These are phyloP conservation scores for Neodon shergylaensis DNA, from an alignment of 2,113 vertebrate species.

Conservation along the genomic window DNA sequence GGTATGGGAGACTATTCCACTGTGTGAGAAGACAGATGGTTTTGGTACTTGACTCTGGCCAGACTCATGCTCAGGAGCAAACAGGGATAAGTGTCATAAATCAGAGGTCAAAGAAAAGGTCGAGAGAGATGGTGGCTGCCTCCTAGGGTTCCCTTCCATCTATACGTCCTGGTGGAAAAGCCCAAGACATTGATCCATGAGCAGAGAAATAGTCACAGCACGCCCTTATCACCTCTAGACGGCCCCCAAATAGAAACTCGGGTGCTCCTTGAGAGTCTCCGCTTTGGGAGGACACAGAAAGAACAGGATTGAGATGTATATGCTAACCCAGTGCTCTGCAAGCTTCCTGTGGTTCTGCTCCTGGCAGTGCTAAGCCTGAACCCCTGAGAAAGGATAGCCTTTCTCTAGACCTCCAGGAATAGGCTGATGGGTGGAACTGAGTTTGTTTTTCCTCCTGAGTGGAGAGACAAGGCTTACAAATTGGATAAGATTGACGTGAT, in stretches of 20 bases:
- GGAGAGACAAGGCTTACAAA: conserved; percentile 69
- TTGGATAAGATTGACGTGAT: conserved; percentile 57
- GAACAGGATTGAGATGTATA: neutral
- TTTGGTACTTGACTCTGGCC: neutral
- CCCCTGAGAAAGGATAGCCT: conserved; percentile 20
- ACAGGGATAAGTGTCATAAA: neutral
- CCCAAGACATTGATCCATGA: neutral
- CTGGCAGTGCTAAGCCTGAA: rapidly evolving
- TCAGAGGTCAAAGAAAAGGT: neutral
- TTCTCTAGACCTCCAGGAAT: neutral
- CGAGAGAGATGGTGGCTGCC: neutral
- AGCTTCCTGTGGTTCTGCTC: neutral
- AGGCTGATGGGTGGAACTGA: conserved; percentile 12
- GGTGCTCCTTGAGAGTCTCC: neutral
- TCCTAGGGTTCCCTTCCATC: neutral
- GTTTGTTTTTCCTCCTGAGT: conserved; percentile 66
- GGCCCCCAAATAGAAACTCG: neutral
- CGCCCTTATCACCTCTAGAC: neutral
- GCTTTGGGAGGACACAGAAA: neutral
- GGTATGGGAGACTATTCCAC: neutral
- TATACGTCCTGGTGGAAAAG: neutral
- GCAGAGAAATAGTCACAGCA: neutral
- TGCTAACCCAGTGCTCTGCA: neutral
- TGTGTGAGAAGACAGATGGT: neutral
- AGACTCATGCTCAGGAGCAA: neutral